phyloP scores from a whole-genome alignment of 2,113 vertebrate species.

The Himantopus leucocephalus region DNA sequence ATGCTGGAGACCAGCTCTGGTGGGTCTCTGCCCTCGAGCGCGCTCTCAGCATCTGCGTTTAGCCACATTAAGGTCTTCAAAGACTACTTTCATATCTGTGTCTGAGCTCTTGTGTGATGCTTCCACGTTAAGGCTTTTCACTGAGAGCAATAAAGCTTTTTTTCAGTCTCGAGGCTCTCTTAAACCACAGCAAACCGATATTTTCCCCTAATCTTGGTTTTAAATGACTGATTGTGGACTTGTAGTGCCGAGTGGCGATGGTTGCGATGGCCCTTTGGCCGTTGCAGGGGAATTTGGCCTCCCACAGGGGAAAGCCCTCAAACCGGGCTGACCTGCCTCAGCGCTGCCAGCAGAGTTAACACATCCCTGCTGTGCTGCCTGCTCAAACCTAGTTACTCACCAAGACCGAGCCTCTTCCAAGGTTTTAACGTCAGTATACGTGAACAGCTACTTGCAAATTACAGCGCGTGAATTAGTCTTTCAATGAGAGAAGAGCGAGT shows the following conservation, averaged over 20 bases:
- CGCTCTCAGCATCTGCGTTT: neutral
- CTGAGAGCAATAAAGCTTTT: neutral
- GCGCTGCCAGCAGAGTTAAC: neutral
- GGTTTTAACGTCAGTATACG: accelerated
- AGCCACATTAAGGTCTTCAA: too few relatives aligned
- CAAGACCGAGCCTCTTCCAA: neutral
- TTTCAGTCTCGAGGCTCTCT: neutral
- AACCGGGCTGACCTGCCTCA: neutral
- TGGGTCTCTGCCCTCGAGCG: neutral
- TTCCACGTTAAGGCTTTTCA: accelerated
- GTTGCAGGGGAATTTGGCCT: neutral
- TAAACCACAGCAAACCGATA: neutral
- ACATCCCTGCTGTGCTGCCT: neutral
- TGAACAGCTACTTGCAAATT: neutral
- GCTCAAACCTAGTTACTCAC: neutral
- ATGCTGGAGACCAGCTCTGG: neutral
- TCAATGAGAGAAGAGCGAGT: accelerated
- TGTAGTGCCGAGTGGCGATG: neutral
- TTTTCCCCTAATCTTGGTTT: neutral
- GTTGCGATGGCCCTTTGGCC: neutral
- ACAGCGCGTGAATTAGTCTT: accelerated
- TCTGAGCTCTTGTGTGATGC: neutral
- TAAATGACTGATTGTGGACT: neutral
- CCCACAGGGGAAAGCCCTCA: neutral
- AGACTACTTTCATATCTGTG: accelerated